phyloP scores from a whole-genome alignment of 2,888 invertebrate species.

The Ormyrus rosae region DNA sequence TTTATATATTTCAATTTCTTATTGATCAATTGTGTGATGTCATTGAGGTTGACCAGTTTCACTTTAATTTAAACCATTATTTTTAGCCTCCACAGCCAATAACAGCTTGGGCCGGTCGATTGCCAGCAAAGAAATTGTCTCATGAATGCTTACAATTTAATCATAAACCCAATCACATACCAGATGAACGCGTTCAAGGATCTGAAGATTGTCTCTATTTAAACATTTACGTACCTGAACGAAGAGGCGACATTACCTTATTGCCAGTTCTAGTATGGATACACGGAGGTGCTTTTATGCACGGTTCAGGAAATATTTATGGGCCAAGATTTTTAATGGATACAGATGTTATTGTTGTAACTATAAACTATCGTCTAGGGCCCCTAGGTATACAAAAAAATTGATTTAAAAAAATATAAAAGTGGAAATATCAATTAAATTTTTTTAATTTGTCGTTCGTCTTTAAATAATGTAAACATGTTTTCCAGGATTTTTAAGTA shows the following conservation, averaged over 20 bases:
- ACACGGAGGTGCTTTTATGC: slow-evolving; percentile 45
- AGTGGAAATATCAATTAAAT: background rate
- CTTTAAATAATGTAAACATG: too few species aligned
- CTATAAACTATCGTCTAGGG: slow-evolving; percentile 48
- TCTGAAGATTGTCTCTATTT: slow-evolving; percentile 52
- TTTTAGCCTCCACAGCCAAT: slow-evolving; percentile 64
- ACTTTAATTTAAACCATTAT: too few species aligned
- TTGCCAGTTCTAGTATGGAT: slow-evolving; percentile 49
- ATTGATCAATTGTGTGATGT: too few species aligned
- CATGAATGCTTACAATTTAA: slow-evolving; percentile 34
- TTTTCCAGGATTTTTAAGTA: slow-evolving; percentile 70
- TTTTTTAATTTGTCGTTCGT: background rate
- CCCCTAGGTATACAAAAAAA: slow-evolving; percentile 43
- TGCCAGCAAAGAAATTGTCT: slow-evolving; percentile 38
- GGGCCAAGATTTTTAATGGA: slow-evolving; percentile 45
- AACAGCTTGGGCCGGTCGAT: slow-evolving; percentile 60
- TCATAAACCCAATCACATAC: slow-evolving; percentile 42
- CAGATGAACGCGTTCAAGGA: slow-evolving; percentile 18
- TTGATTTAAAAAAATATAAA: background rate
- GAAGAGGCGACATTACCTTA: slow-evolving; percentile 26
- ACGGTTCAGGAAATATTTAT: background rate
- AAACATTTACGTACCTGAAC: slow-evolving; percentile 46
- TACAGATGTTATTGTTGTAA: slow-evolving; percentile 40
- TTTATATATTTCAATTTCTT: too few species aligned
- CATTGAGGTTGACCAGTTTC: too few species aligned